phyloP scores from a whole-genome alignment of 2,113 vertebrate genomes.

The Podarcis raffonei region DNA sequence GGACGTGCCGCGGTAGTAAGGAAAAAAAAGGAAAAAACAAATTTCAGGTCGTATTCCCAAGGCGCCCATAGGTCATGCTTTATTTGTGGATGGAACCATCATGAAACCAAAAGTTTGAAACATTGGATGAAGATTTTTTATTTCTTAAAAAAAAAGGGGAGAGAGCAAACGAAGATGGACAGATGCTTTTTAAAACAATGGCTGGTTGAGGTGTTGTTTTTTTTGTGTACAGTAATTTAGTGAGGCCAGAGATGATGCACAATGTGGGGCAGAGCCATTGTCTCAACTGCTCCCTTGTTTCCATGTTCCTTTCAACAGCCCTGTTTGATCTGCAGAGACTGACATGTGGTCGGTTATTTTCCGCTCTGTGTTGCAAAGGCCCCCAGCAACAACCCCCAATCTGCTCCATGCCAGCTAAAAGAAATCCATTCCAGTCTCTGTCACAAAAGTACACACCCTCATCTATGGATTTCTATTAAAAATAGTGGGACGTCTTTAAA shows the following conservation, averaged over 20 bases:
- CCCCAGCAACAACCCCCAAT: too few species aligned
- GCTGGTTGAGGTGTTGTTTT: conserved; percentile 53
- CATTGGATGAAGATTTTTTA: conserved; percentile 22
- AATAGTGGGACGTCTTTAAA: too few species aligned
- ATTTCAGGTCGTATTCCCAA: neutral
- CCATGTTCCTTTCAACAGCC: neutral
- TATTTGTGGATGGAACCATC: conserved; percentile 69
- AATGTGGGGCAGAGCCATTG: neutral
- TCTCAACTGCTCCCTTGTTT: too few species aligned
- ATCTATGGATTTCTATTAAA: neutral
- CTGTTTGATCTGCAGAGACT: neutral
- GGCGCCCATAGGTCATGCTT: conserved; percentile 79
- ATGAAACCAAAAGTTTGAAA: conserved; percentile 22
- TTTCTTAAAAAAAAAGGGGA: neutral
- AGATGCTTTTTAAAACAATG: conserved; percentile 70
- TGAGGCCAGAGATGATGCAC: conserved; percentile 19
- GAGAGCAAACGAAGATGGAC: conserved; percentile 28
- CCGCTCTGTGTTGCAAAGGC: neutral
- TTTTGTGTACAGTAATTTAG: conserved; percentile 39
- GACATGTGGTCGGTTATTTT: neutral
- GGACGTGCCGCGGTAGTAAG: neutral
- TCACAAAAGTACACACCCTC: too few species aligned
- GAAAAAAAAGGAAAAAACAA: too few species aligned
- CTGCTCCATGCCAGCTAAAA: too few species aligned
- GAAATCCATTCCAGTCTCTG: too few species aligned